Evolutionary conservation across 1,140 invertebrate genomes (phyloP), one percentile per base, ranked within the genome.

Genomic region (Batillaria attramentaria): DNA sequence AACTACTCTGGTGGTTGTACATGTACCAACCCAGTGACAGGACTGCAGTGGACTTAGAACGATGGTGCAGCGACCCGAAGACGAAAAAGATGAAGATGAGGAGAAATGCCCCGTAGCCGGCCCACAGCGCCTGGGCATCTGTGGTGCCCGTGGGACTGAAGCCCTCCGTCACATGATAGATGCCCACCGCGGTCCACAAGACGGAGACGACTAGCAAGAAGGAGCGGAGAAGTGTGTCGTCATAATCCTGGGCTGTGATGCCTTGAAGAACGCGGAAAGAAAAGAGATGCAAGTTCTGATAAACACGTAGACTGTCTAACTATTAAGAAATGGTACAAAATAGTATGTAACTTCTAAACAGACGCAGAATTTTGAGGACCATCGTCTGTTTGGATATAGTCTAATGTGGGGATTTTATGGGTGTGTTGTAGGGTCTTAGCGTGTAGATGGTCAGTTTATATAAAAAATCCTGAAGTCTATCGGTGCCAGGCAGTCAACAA

Each of bases 101-200:
- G 13, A 84, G 60, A 66, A 82, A 84, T 33, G 79, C 75, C 8
- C 78, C 81, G 77, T 85, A 86, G n/a, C 86, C 86, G 0, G 83
- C 82, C 62, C 82, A 83, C n/a, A 86, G 60, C 28, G 81, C 80
- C 57, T 87, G 81, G 0, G 65, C 77, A 28, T 80, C 77, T 8
- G 78, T 77, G 20, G 79, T 43, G 3, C 42, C 74, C 18, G 28
- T 77, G 8, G 76, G 79, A 4, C 69, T 74, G 50, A 84, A 68
- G 37, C 35, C 74, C 54, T 82, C 80, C n/a, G 62, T 78, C 20
- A 86, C 73, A 68, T 86, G 78, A 54, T 79, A 84, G 8, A 83
- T 42, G n/a, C 86, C 86, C 76, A 84, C 62, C 8, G 80, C 70
- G 5, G 77, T 80, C 85, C 86, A 86, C 35, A 86, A 39, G 1